A percentile compares a stretch with the other conserved stretches of the same genome.
These are phyloP conservation scores for Scaptomyza caliginosa DNA, from an alignment of 2,888 invertebrate genomes.

Conservation along the genomic window DNA sequence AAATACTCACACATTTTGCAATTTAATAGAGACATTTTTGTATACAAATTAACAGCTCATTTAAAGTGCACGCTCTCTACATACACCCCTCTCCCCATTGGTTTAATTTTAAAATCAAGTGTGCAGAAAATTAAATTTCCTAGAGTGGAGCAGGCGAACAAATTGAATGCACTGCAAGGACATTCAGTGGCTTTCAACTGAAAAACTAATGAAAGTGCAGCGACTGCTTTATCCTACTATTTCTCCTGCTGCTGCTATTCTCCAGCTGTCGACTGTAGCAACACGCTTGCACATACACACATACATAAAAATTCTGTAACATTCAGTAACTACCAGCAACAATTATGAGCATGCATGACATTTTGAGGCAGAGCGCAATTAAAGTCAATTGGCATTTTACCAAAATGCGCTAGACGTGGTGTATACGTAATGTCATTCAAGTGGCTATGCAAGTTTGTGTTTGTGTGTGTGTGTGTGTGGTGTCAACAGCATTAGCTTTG, in stretches of 20 bases:
- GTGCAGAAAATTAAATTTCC: slow-evolving; percentile 71
- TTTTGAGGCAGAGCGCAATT: slow-evolving; percentile 66
- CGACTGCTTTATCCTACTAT: too few relatives aligned
- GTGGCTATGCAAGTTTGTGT: not conserved
- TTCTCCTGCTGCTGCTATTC: slow-evolving; percentile 2
- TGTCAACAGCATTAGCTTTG: slow-evolving; percentile 56
- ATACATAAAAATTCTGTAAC: not conserved
- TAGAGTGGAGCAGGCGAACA: slow-evolving; percentile 12
- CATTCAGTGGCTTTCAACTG: slow-evolving; percentile 55
- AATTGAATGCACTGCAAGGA: slow-evolving; percentile 54
- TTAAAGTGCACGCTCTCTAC: not conserved
- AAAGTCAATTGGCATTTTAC: slow-evolving; percentile 78
- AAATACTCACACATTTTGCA: slow-evolving; percentile 40
- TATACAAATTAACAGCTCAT: slow-evolving; percentile 67
- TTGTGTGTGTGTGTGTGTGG: not conserved
- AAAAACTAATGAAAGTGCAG: slow-evolving; percentile 66
- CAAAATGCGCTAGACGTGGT: slow-evolving; percentile 65
- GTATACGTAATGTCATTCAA: slow-evolving; percentile 61
- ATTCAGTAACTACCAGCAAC: slow-evolving; percentile 3
- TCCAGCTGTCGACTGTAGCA: slow-evolving; percentile 9
- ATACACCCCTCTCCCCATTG: not conserved
- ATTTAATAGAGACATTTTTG: slow-evolving; percentile 72
- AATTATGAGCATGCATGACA: slow-evolving; percentile 46
- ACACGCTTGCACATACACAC: slow-evolving; percentile 2
- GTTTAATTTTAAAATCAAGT: slow-evolving; percentile 61